Conservation (phyloP, 2,113 vertebrate genomes). For the Hypanus sabinus region DNA sequence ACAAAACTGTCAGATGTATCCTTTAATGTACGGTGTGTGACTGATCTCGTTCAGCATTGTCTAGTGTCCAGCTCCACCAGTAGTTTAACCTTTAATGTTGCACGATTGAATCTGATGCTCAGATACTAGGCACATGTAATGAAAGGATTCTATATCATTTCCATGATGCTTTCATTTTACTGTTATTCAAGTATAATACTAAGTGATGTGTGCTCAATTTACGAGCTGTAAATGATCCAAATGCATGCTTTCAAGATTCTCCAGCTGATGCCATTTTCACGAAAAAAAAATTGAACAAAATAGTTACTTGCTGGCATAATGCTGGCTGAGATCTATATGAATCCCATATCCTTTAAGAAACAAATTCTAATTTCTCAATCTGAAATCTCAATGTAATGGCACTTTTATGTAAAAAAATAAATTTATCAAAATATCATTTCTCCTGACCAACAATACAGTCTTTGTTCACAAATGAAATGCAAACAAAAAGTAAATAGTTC, state of each 20-base stretch:
- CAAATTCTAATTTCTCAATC: not conserved
- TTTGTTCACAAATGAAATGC: not conserved
- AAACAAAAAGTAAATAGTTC: not conserved
- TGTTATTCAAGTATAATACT: slow-evolving; percentile 18
- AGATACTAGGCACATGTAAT: slow-evolving; percentile 16
- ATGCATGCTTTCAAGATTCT: slow-evolving; percentile 11
- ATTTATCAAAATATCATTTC: not conserved
- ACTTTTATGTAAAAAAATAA: not conserved
- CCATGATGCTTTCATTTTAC: slow-evolving; percentile 13
- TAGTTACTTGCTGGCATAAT: not conserved
- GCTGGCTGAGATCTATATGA: slow-evolving; percentile 6
- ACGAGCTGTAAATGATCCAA: slow-evolving; percentile 9
- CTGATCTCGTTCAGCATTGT: slow-evolving; percentile 22
- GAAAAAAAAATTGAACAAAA: not conserved
- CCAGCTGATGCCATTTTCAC: not conserved
- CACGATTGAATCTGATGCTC: slow-evolving; percentile 13
- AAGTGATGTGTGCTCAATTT: slow-evolving; percentile 7
- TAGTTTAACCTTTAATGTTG: slow-evolving; percentile 35
- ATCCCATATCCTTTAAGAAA: not conserved
- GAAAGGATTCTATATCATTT: slow-evolving; percentile 20
- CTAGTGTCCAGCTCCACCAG: slow-evolving; percentile 14
- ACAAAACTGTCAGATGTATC: slow-evolving; percentile 20
- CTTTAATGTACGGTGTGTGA: slow-evolving; percentile 8
- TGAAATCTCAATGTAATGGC: not conserved
- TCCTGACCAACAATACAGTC: not conserved